These are phyloP conservation scores for Acomys russatus DNA, from an alignment of 2,797 vertebrate species.

Conservation along the genomic window DNA sequence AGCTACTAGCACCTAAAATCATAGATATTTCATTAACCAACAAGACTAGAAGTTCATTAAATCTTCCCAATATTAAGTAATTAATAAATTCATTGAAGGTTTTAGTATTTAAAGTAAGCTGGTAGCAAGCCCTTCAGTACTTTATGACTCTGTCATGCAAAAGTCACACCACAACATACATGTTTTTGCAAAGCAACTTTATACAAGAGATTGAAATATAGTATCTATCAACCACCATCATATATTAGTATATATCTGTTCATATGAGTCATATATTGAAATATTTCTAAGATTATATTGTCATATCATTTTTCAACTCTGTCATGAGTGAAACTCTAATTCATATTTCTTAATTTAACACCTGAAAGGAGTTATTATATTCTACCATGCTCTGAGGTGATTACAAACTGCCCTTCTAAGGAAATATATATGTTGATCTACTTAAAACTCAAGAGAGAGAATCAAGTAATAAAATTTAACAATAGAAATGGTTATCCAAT, in stretches of 20 bases:
- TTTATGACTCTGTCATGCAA: neutral
- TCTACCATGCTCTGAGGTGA: neutral
- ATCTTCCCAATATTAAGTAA: neutral
- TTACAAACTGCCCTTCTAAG: neutral
- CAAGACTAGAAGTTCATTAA: neutral
- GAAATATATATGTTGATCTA: neutral
- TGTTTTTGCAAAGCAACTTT: constrained; percentile 35
- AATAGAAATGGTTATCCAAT: neutral
- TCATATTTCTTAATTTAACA: constrained; percentile 50
- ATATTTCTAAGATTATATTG: constrained; percentile 36
- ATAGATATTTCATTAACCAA: neutral
- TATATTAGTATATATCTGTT: neutral
- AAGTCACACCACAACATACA: neutral
- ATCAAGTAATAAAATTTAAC: constrained; percentile 34
- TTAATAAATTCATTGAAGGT: neutral
- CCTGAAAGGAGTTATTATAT: constrained; percentile 17
- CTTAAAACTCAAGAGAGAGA: neutral
- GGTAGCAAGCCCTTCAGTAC: neutral
- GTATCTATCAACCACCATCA: neutral
- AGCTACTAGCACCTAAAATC: neutral
- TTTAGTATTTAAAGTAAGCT: neutral
- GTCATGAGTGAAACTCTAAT: constrained; percentile 2
- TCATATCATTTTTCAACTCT: constrained; percentile 6
- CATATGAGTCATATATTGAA: constrained; percentile 15
- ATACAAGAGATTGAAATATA: constrained; percentile 27